These are phyloP conservation scores for Peromyscus californicus DNA, from an alignment of 2,113 vertebrate genomes.

Conservation along the genomic window DNA sequence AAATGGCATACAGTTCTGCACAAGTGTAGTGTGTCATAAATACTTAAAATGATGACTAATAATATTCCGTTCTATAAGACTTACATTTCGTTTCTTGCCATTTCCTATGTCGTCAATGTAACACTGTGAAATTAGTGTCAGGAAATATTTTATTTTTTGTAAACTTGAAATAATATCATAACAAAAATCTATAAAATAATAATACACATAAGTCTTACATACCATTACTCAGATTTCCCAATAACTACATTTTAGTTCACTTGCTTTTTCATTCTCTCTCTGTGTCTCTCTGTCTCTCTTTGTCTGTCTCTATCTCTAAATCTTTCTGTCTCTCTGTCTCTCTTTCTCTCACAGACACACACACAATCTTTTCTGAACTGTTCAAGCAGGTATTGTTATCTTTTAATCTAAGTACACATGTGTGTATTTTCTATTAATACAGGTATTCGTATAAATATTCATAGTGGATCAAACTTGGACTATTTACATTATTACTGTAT, in stretches of 20 bases:
- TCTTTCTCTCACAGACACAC: neutral
- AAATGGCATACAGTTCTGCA: neutral
- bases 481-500: neutral
- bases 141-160: constrained; percentile 4
- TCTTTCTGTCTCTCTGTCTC: neutral
- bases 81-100: neutral
- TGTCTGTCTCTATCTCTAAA: neutral
- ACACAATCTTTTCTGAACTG: neutral
- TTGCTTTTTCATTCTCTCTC: neutral
- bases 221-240: neutral
- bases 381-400: neutral
- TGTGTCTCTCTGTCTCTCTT: neutral
- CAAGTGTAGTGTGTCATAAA: neutral
- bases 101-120: neutral
- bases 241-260: constrained; percentile 15
- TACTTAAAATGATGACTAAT: neutral
- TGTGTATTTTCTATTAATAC: neutral
- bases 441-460: neutral
- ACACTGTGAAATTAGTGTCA: neutral
- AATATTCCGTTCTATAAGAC: neutral
- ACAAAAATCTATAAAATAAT: constrained; percentile 39
- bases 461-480: neutral
- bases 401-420: neutral
- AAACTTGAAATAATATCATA: constrained; percentile 29
- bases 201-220: neutral